Percentiles rank a stretch among this genome's conserved stretches.
Evolutionary conservation across 1,140 invertebrate genomes (phyloP).

Genomic region (Drosophila repleta): DNA sequence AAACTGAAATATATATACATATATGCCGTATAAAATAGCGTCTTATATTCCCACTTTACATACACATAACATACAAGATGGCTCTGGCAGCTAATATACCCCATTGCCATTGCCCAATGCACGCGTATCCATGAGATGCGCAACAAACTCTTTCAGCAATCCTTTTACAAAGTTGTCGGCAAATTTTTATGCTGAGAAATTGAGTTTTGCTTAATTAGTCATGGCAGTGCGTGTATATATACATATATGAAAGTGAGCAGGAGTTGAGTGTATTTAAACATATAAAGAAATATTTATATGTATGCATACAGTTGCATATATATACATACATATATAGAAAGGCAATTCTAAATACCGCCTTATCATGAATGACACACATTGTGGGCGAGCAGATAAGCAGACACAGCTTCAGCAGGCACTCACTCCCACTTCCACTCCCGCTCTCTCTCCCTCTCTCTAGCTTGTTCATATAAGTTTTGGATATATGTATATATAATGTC

Average conservation of each 20-base stretch:
- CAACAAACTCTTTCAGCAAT: slow-evolving; percentile 54
- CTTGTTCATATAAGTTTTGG: background rate
- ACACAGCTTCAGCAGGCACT: slow-evolving; percentile 27
- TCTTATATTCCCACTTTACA: too few species aligned
- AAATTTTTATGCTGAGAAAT: slow-evolving; percentile 72
- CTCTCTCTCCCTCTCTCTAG: background rate
- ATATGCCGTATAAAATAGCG: too few species aligned
- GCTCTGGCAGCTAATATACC: background rate
- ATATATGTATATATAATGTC: background rate
- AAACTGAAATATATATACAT: too few species aligned
- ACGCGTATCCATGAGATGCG: slow-evolving; percentile 32
- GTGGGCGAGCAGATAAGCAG: slow-evolving; percentile 38
- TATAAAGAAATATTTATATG: background rate
- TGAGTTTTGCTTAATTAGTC: slow-evolving; percentile 78
- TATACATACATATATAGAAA: slow-evolving; percentile 6
- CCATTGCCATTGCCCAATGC: slow-evolving; percentile 23
- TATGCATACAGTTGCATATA: background rate
- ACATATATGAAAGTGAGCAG: slow-evolving; percentile 7
- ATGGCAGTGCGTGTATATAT: slow-evolving; percentile 41
- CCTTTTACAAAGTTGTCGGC: slow-evolving; percentile 77
- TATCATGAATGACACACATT: slow-evolving; percentile 76
- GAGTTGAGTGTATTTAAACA: background rate
- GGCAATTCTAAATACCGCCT: slow-evolving; percentile 28
- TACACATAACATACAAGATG: background rate
- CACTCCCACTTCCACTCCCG: background rate